Conservation (phyloP, 1,140 invertebrate species). For the Anastrepha ludens region DNA sequence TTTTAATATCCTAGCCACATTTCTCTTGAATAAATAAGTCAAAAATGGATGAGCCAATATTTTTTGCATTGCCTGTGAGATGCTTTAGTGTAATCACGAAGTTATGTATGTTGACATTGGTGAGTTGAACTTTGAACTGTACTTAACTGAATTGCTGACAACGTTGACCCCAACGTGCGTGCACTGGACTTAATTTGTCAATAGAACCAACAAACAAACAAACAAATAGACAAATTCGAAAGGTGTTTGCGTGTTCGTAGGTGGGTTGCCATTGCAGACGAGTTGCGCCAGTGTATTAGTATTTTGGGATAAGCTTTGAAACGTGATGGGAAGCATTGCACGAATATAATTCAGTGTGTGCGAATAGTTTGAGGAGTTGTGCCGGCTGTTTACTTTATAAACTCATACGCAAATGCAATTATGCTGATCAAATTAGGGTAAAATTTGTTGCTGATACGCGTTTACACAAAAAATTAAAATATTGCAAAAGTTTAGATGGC, state of each 20-base stretch:
- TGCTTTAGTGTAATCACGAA: background rate
- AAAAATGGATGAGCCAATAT: no score
- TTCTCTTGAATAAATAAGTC: no score
- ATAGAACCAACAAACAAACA: background rate
- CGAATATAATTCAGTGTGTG: background rate
- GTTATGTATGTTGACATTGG: background rate
- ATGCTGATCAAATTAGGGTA: background rate
- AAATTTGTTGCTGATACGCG: background rate
- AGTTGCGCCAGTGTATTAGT: background rate
- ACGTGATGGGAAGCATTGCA: background rate
- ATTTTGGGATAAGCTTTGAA: background rate
- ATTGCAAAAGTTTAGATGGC: no score
- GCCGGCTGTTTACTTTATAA: no score
- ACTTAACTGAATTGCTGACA: slow-evolving; percentile 18
- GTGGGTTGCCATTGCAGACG: background rate
- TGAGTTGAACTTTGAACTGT: slow-evolving; percentile 4
- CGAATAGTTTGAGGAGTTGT: background rate
- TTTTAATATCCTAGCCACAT: no score
- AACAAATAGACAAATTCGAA: background rate
- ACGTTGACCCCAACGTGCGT: background rate
- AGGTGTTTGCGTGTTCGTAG: background rate
- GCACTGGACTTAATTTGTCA: background rate
- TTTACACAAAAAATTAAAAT: no score
- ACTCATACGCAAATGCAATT: background rate
- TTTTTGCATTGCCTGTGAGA: background rate